Base-by-base conservation (phyloP, 2,888 invertebrate genomes). In the Latrodectus elegans region DNA sequence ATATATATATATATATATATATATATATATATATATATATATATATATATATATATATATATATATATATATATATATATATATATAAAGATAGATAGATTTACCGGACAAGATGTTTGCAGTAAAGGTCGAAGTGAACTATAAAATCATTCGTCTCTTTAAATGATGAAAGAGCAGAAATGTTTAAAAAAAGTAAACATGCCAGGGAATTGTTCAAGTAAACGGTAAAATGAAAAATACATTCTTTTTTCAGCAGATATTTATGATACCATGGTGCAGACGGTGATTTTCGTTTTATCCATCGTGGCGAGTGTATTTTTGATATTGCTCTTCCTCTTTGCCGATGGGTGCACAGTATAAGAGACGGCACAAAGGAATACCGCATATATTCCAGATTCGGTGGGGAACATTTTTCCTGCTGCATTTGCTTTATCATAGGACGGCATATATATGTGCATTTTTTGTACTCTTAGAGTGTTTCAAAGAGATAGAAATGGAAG, bases 181-280 rank as follows among this genome's bases (percentile, higher is more conserved):
- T 38, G 38, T 38, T 38, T 3, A 6, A 38, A 38, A 38, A 38
- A n/a, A 22, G n/a, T n/a, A n/a, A 78, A 78, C 52, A 70, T 70
- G 52, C 51, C 17, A n/a, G 53, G 68, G 26, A 68, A 67, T 68
- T 52, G 68, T 26, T 26, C 67, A 26, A 53, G 53, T 53, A 65
- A 76, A 72, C 6, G 55, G 26, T 8, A 55, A 52, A 78, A 78
- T 68, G 68, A 78, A 78, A 78, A 78, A 68, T 78, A 53, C 68
- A 26, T 79, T 22, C 17, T 10, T 55, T 60, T 60, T 55, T 38
- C 55, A 17, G 55, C 3, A 15, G 70, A 79, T 71, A 79, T 79
- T 79, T 79, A 79, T 79, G 79, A 79, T 55, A 79, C 60, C 60
- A 71, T 79, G n/a, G 79, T 22, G 55, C 17, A 71, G 38, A 55